phyloP scores from a whole-genome alignment of 2,797 vertebrate species.

The Mastacembelus armatus region DNA sequence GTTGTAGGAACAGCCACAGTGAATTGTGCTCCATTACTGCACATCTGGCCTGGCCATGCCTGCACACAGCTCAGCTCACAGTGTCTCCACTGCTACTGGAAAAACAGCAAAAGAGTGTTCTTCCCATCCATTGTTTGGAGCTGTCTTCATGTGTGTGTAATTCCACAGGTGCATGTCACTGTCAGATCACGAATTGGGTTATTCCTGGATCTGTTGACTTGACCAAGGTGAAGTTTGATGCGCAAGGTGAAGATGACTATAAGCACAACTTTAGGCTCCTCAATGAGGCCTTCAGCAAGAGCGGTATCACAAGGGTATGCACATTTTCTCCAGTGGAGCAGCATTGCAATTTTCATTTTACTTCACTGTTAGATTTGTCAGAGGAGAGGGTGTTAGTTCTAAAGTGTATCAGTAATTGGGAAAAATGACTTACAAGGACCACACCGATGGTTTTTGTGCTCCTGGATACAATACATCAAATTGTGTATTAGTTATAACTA shows the following conservation, averaged over 20 bases:
- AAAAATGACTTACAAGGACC: neutral
- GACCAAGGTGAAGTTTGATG: constrained; percentile 79
- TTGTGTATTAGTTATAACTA: neutral
- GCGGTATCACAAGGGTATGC: constrained; percentile 71
- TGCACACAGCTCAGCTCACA: neutral
- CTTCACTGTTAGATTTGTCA: neutral
- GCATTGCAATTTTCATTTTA: neutral
- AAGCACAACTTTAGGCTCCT: constrained; percentile 82
- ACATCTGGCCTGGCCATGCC: too few relatives aligned
- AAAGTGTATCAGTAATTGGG: neutral
- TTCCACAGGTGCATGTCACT: constrained; percentile 78
- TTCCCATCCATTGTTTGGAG: neutral
- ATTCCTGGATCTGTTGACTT: constrained; percentile 80
- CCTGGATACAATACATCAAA: neutral
- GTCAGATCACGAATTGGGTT: constrained; percentile 82
- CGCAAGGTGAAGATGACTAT: constrained; percentile 68
- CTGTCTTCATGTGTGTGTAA: constrained; percentile 19
- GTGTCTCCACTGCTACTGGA: neutral
- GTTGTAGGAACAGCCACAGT: neutral
- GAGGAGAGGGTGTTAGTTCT: neutral
- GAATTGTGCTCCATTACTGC: neutral
- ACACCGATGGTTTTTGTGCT: neutral
- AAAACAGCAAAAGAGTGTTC: neutral
- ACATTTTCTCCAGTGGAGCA: neutral
- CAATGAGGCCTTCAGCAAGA: constrained; percentile 68